These are phyloP conservation scores for Nemotelus pantherinus DNA, from an alignment of 2,888 invertebrate genomes.

Conservation along the genomic window DNA sequence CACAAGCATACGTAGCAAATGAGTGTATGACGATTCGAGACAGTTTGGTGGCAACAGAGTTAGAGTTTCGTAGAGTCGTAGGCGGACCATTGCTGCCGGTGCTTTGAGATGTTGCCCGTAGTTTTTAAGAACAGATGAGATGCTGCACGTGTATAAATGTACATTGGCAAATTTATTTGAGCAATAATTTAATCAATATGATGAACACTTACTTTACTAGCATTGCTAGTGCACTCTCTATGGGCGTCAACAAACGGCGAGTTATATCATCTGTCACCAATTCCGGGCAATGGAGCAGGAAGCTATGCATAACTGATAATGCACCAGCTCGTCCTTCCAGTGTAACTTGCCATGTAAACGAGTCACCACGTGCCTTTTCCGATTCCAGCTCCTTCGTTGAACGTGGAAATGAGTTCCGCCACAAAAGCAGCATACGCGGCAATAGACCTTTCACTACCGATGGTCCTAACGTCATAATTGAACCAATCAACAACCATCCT, in stretches of 20 bases:
- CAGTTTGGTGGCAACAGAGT: slow-evolving; percentile 80
- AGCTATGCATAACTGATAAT: slow-evolving; percentile 93
- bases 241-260: slow-evolving; percentile 85
- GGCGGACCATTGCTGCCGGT: slow-evolving; percentile 90
- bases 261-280: slow-evolving; percentile 92
- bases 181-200: background rate
- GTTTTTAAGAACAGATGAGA: slow-evolving; percentile 84
- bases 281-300: slow-evolving; percentile 90
- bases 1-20: slow-evolving; percentile 88
- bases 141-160: slow-evolving; percentile 66
- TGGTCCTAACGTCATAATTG: slow-evolving; percentile 94
- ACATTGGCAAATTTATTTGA: background rate
- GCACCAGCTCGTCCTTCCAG: slow-evolving; percentile 97
- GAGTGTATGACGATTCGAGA: slow-evolving; percentile 87
- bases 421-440: slow-evolving; percentile 91
- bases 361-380: slow-evolving; percentile 94
- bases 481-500: slow-evolving; percentile 96
- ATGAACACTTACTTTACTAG: slow-evolving; percentile 80
- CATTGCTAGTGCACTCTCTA: slow-evolving; percentile 95
- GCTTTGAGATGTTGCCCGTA: slow-evolving; percentile 94
- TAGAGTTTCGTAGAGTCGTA: slow-evolving; percentile 91
- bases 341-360: slow-evolving; percentile 99
- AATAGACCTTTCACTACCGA: slow-evolving; percentile 92
- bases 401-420: slow-evolving; percentile 98
- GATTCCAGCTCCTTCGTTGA: slow-evolving; percentile 96